A percentile compares a stretch with the other conserved stretches of the same genome.
Evolutionary conservation across 2,888 invertebrate genomes (phyloP).

Genomic region (Tetragonisca angustula): DNA sequence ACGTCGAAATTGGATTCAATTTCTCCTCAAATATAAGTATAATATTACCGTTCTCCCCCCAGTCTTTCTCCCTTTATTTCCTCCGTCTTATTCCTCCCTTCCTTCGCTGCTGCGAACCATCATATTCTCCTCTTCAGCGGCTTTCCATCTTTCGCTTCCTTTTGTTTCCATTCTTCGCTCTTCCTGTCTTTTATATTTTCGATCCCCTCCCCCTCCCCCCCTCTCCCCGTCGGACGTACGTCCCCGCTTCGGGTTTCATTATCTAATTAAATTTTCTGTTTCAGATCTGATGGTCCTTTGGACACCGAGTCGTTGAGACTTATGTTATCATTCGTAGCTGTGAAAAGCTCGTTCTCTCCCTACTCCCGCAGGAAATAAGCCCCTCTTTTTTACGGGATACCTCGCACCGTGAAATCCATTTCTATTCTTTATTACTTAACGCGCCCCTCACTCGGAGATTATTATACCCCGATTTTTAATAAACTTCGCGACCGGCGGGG

Average conservation of each 20-base stretch:
- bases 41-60: background rate
- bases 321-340: constrained; percentile 19
- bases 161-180: constrained; percentile 12
- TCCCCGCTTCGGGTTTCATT: constrained; percentile 35
- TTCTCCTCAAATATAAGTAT: background rate
- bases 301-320: background rate
- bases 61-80: background rate
- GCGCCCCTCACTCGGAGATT: background rate
- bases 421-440: background rate
- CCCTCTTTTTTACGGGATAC: constrained; percentile 4
- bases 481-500: background rate
- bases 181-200: constrained; percentile 9
- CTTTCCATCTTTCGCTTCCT: background rate
- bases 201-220: background rate
- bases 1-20: constrained; percentile 17
- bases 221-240: too few relatives aligned
- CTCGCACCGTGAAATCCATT: background rate
- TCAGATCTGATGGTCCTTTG: constrained; percentile 25
- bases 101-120: background rate
- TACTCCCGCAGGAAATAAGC: constrained; percentile 6
- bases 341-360: background rate
- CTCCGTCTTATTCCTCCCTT: background rate
- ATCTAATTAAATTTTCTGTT: constrained; percentile 51
- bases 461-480: background rate
- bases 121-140: background rate